These are phyloP conservation scores for Lophotriccus pileatus DNA, from an alignment of 2,797 vertebrate genomes.

Conservation along the genomic window DNA sequence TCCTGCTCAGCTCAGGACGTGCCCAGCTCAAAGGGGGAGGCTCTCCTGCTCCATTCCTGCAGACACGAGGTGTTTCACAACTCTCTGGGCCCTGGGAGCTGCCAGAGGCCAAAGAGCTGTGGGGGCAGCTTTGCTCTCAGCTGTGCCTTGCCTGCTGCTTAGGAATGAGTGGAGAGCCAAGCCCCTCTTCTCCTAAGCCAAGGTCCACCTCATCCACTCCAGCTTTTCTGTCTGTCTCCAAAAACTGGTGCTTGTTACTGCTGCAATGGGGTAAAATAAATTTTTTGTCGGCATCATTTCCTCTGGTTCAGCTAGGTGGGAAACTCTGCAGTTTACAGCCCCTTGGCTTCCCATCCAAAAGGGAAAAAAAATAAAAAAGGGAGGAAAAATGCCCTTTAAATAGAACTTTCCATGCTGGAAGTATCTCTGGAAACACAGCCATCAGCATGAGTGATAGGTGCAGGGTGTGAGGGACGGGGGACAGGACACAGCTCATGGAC, in stretches of 20 bases:
- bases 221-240: not conserved
- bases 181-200: not conserved
- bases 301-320: slow-evolving; percentile 40
- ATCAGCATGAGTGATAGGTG: not conserved
- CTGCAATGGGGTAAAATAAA: slow-evolving; percentile 3
- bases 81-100: not conserved
- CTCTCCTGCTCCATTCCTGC: not conserved
- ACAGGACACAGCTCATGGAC: not conserved
- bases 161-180: not conserved
- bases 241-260: not conserved
- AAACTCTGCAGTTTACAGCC: slow-evolving; percentile 39
- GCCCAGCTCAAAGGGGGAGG: rapidly evolving
- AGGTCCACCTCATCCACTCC: not conserved
- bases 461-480: not conserved
- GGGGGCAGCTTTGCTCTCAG: not conserved
- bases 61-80: not conserved
- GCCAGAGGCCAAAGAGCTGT: not conserved
- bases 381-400: slow-evolving; percentile 44
- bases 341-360: slow-evolving; percentile 7
- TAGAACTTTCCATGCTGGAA: slow-evolving; percentile 68
- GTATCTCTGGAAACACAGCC: slow-evolving; percentile 46
- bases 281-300: slow-evolving; percentile 39
- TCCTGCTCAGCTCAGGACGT: not conserved
- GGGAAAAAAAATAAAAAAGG: not conserved
- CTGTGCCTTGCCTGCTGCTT: not conserved